Conservation (phyloP, 2,797 vertebrate species). For the Ambastaia sidthimunki region DNA sequence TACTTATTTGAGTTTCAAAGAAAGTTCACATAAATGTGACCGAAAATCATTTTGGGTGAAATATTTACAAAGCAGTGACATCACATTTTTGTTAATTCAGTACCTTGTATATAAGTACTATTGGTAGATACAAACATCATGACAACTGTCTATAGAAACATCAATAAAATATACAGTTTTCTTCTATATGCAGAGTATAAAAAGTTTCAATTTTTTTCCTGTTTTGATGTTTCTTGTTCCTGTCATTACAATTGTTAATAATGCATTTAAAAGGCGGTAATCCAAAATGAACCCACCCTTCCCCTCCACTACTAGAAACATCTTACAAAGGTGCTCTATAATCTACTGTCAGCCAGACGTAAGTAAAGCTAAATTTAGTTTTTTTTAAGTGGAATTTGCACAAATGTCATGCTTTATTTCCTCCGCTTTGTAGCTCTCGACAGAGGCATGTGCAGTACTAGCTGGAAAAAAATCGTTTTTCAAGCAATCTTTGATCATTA, state of each 20-base stretch:
- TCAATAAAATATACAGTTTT: neutral
- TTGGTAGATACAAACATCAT: neutral
- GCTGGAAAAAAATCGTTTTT: slow-evolving; percentile 16
- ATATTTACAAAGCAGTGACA: no score
- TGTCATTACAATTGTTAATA: slow-evolving; percentile 14
- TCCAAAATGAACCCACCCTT: slow-evolving; percentile 28
- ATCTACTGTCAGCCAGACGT: slow-evolving; percentile 45
- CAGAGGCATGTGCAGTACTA: slow-evolving; percentile 7
- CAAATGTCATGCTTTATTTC: slow-evolving; percentile 30
- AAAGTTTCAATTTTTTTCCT: neutral
- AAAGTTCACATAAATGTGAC: no score
- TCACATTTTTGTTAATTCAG: no score
- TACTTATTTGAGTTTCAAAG: no score
- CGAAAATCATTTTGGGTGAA: no score
- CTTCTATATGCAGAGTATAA: neutral
- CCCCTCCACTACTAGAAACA: slow-evolving; percentile 36
- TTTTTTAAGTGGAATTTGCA: slow-evolving; percentile 30
- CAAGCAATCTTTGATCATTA: slow-evolving; percentile 53
- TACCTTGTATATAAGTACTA: no score
- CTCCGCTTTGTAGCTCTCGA: neutral
- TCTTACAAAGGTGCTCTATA: slow-evolving; percentile 46
- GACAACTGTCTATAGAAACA: neutral
- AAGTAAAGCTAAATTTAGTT: slow-evolving; percentile 13
- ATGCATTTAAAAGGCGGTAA: slow-evolving; percentile 49
- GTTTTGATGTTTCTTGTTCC: slow-evolving; percentile 16